phyloP scores from a whole-genome alignment of 2,797 vertebrate genomes.

The Phoeniculus purpureus region DNA sequence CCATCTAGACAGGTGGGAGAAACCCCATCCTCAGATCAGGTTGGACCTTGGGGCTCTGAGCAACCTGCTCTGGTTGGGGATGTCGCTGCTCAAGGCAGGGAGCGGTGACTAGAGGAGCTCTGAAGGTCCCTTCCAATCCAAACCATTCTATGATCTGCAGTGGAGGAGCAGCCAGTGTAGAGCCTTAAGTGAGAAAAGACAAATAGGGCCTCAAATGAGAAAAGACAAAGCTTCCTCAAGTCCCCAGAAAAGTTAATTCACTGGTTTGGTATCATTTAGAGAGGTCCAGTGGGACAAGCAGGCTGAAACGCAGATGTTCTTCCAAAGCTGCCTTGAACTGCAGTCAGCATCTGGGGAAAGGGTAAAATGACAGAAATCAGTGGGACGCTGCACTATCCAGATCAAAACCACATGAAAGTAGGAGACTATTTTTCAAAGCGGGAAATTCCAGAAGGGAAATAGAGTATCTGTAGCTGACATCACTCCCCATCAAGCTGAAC shows the following conservation, averaged over 20 bases:
- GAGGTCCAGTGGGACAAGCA: background rate
- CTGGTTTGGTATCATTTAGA: background rate
- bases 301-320: constrained; percentile 7
- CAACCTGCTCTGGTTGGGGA: no score
- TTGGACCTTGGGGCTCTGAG: no score
- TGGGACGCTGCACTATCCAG: constrained; percentile 14
- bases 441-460: constrained; percentile 50
- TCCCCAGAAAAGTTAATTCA: background rate
- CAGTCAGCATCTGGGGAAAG: constrained; percentile 3
- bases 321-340: constrained; percentile 22
- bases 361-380: constrained; percentile 5
- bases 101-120: no score
- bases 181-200: background rate
- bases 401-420: constrained; percentile 51
- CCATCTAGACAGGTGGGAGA: background rate
- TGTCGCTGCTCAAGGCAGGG: no score
- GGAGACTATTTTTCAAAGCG: background rate
- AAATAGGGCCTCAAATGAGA: background rate
- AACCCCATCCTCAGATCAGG: no score
- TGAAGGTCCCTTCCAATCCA: no score
- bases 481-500: constrained; percentile 3
- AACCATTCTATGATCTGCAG: no score
- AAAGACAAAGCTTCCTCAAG: background rate
- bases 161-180: no score
- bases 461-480: constrained; percentile 32